These are phyloP conservation scores for Spizaetus ornatus DNA, from an alignment of 2,113 vertebrate genomes.

Conservation along the genomic window DNA sequence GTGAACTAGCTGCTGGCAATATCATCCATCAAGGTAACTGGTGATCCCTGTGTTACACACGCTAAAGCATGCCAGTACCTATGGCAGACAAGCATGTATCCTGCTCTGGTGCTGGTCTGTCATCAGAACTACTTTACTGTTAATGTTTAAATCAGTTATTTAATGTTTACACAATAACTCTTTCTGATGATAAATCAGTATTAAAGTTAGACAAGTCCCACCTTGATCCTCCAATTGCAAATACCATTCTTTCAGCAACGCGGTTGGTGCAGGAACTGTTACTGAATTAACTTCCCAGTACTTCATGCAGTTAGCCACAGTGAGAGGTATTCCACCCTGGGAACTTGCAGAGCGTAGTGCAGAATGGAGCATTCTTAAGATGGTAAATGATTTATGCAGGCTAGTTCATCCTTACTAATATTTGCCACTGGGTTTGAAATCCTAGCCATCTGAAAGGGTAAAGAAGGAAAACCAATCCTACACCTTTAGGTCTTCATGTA, in stretches of 20 bases:
- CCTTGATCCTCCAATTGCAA: not conserved
- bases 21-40: not conserved
- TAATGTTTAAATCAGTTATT: not conserved
- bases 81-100: not conserved
- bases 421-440: constrained; percentile 33
- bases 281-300: not conserved
- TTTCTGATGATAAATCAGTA: constrained; percentile 2
- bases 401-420: not conserved
- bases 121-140: constrained; percentile 36
- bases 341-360: not conserved
- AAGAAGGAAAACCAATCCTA: constrained; percentile 21
- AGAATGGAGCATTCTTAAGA: not conserved
- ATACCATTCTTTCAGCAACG: not conserved
- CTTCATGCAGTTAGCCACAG: not conserved
- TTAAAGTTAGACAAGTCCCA: not conserved
- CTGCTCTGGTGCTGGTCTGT: constrained; percentile 2
- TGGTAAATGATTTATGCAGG: not conserved
- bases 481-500: constrained; percentile 39
- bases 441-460: constrained; percentile 1
- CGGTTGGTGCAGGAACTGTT: not conserved
- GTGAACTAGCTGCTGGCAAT: constrained; percentile 10
- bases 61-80: not conserved
- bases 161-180: constrained; percentile 23
- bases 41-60: not conserved
- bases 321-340: not conserved